Evolutionary conservation across 2,888 invertebrate species (phyloP).

Genomic region (Phymatocera aterrima): DNA sequence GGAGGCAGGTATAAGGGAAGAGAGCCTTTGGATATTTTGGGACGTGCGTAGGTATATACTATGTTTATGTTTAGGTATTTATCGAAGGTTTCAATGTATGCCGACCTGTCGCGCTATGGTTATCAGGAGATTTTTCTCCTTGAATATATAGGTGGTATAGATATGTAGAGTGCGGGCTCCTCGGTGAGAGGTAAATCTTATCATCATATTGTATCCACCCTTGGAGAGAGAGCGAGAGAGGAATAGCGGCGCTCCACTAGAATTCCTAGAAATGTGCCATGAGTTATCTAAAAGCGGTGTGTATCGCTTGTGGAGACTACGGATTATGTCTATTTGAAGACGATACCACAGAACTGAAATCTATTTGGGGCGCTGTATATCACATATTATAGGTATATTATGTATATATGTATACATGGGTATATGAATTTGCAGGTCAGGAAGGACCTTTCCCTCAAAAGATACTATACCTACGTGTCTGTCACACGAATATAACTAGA

Average conservation of each 20-base stretch:
- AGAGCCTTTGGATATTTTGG: neutral
- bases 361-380: slow-evolving; percentile 24
- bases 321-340: slow-evolving; percentile 41
- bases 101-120: slow-evolving; percentile 33
- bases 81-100: slow-evolving; percentile 19
- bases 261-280: slow-evolving; percentile 1
- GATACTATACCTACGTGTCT: neutral
- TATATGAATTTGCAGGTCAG: slow-evolving; percentile 43
- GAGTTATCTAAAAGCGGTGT: neutral
- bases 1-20: neutral
- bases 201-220: neutral
- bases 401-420: too few species aligned
- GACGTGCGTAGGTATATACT: slow-evolving; percentile 6
- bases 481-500: neutral
- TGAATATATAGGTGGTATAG: neutral
- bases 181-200: neutral
- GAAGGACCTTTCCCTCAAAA: slow-evolving; percentile 4
- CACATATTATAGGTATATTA: neutral
- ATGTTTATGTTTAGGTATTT: slow-evolving; percentile 36
- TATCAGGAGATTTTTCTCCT: slow-evolving; percentile 9
- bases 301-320: slow-evolving; percentile 14
- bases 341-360: slow-evolving; percentile 34
- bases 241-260: neutral
- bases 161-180: neutral
- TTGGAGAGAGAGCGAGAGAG: neutral